phyloP scores from a whole-genome alignment of 2,797 vertebrate species.

The Ataeniobius toweri region DNA sequence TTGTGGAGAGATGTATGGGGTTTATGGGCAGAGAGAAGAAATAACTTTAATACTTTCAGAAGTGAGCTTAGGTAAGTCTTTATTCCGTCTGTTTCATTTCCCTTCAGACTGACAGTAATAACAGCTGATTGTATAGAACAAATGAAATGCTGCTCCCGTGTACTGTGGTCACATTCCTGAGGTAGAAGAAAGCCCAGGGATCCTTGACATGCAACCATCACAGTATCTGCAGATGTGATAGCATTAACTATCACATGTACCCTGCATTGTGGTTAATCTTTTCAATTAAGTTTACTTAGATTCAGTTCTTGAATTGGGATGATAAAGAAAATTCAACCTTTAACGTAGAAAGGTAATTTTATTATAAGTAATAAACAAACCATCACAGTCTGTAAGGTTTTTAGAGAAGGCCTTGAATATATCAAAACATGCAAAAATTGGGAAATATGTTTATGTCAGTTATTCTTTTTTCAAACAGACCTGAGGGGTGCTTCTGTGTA shows the following conservation, averaged over 20 bases:
- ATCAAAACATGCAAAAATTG: neutral
- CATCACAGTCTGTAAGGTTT: neutral
- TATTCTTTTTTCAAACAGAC: neutral
- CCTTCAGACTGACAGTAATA: slow-evolving; percentile 28
- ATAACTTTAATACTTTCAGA: slow-evolving; percentile 56
- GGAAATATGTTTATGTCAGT: neutral
- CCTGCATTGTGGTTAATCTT: neutral
- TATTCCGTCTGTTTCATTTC: slow-evolving; percentile 48
- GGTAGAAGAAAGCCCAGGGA: neutral
- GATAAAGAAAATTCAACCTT: neutral
- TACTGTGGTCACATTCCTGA: slow-evolving; percentile 17
- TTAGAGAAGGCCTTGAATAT: neutral
- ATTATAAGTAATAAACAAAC: neutral
- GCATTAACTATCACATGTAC: neutral
- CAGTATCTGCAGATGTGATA: neutral
- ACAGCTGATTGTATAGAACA: slow-evolving; percentile 15
- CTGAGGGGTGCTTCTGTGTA: neutral
- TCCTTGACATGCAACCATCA: neutral
- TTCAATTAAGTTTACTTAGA: neutral
- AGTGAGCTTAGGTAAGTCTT: slow-evolving; percentile 23
- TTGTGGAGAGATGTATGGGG: slow-evolving; percentile 1
- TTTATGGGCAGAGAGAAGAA: slow-evolving; percentile 11
- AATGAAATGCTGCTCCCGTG: slow-evolving; percentile 1
- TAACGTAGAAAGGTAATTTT: neutral
- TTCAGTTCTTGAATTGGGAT: neutral